Base-by-base conservation (phyloP, 2,888 invertebrate species). In the Spatulosminthurus flaviceps region DNA sequence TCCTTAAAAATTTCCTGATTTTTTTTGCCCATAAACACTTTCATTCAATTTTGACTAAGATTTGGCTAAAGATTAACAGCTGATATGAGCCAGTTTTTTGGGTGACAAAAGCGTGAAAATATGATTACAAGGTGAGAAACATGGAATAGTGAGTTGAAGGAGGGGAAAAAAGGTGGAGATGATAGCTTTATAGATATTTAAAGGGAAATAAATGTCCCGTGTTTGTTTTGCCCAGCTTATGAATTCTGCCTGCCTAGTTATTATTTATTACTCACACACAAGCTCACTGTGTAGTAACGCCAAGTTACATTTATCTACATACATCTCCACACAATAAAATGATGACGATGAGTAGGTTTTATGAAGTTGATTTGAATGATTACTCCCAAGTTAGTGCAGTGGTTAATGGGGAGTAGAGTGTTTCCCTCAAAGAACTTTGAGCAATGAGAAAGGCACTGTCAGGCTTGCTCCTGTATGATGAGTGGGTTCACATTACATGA, bases 181-280 rank as follows among this genome's bases (percentile, higher is more conserved):
- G 80, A 80, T 77, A 77, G 80, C 34, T 80, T 80, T 77, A 80
- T 80, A 41, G 77, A 73, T 80, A 77, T 67, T 80, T 80, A 80
- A 60, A 71, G 61, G 61, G 41, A 71, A 69, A 80, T 77, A 80
- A 80, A 80, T 80, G 77, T 80, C 80, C 61, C 42, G 19, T 41
- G 72, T 71, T 70, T 77, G 60, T 29, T 70, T 77, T 69, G 26
- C 42, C 41, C n/a, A 28, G 42, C 51, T 51, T 51, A 51, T 51
- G 51, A 51, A 51, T 51, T 51, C 51, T 51, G 51, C 19, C 13
- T 51, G 51, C 51, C 51, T 4, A 19, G 51, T n/a, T n/a, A 51
- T 51, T 51, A 51, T 51, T 51, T 51, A 51, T 51, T 51, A 16
- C 51, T n/a, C n/a, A 51, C 51, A 51, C 51, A n/a, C n/a, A n/a